phyloP scores from a whole-genome alignment of 2,797 vertebrate genomes.

The Phrynocephalus vlangalii region DNA sequence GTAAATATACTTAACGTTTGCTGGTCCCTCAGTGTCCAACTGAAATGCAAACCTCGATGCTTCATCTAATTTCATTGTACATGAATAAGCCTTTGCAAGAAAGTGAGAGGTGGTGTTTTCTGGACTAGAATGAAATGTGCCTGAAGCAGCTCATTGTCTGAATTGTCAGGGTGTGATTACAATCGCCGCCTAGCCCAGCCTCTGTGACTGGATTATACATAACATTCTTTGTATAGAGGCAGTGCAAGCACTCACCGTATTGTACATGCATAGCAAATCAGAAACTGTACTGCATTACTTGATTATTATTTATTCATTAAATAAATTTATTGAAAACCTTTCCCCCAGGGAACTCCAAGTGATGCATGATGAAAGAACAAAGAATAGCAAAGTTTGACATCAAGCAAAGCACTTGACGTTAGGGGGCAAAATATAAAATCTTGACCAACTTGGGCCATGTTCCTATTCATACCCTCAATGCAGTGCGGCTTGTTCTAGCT shows the following conservation, averaged over 20 bases:
- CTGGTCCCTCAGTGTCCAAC: slow-evolving; percentile 70
- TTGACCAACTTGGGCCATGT: no score
- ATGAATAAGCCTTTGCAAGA: neutral
- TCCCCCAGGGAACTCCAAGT: neutral
- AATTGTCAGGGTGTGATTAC: neutral
- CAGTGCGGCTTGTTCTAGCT: no score
- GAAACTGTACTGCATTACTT: neutral
- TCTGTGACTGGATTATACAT: neutral
- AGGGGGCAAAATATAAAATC: neutral
- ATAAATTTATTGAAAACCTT: neutral
- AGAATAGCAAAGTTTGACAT: neutral
- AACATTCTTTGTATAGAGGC: neutral
- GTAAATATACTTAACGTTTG: slow-evolving; percentile 73
- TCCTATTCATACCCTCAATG: no score
- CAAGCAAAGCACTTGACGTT: neutral
- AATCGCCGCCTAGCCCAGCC: neutral
- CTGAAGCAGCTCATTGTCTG: neutral
- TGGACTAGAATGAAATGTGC: neutral
- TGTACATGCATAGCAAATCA: neutral
- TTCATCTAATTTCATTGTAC: neutral
- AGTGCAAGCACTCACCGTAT: neutral
- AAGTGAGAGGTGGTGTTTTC: neutral
- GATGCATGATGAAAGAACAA: neutral
- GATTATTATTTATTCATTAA: neutral
- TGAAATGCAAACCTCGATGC: neutral